Evolutionary conservation across 2,888 invertebrate species (phyloP).

Genomic region (Noctua janthina): DNA sequence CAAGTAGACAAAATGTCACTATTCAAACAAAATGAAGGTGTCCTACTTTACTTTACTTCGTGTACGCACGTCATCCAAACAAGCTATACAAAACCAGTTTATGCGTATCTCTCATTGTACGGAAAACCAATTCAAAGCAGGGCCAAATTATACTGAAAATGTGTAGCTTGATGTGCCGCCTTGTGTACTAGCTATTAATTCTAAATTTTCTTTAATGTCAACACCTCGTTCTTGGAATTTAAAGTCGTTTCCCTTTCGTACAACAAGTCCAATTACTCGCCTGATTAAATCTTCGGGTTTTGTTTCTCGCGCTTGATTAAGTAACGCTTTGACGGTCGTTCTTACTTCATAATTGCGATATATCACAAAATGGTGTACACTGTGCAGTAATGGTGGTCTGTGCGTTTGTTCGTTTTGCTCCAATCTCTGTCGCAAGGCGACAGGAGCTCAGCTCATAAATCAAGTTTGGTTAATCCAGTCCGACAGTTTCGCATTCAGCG

Average conservation of each 20-base stretch:
- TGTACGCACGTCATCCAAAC: background rate
- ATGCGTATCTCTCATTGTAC: too few species aligned
- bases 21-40: background rate
- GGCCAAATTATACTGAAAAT: too few species aligned
- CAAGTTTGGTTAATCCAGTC: constrained; percentile 57
- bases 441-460: constrained; percentile 57
- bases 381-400: constrained; percentile 29
- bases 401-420: constrained; percentile 56
- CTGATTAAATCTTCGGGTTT: constrained; percentile 39
- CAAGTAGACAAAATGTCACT: background rate
- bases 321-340: constrained; percentile 46
- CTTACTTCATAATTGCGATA: constrained; percentile 62
- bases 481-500: constrained; percentile 23
- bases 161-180: too few species aligned
- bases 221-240: background rate
- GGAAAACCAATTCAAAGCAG: too few species aligned
- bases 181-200: background rate
- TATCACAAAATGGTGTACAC: constrained; percentile 55
- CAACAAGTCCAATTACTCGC: constrained; percentile 12
- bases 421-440: constrained; percentile 62
- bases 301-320: constrained; percentile 50
- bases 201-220: constrained; percentile 6
- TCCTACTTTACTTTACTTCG: background rate
- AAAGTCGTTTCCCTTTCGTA: constrained; percentile 4
- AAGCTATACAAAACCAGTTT: too few species aligned